Base-by-base conservation (phyloP, 2,888 invertebrate genomes). In the Callimorpha dominula region DNA sequence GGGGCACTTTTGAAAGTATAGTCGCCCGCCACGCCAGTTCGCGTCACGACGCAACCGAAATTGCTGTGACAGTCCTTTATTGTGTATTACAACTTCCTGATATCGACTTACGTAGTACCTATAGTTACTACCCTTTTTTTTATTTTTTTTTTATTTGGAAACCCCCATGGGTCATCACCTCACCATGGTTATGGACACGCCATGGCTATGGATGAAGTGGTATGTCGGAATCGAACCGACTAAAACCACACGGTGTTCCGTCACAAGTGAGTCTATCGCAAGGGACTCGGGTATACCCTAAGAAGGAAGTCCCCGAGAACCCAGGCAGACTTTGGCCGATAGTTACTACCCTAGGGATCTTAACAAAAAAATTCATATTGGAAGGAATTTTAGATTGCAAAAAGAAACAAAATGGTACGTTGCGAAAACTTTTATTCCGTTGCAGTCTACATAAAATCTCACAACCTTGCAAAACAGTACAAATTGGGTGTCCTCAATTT, bases 1-100 rank as follows among this genome's bases (percentile, higher is more conserved):
- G 93, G 95, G 95, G 91, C 95, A 95, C 89, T 94, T 95, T 95
- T 92, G 95, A 95, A 95, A 95, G 95, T 95, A 91, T 86, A 89
- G 86, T 84, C 89, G 86, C 82, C 79, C 78, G 81, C 72, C 70
- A 74, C 77, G 77, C 78, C 78, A 75, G 73, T 76, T 83, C 79
- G 84, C 81, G 84, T 78, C 82, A 80, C 86, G 79, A 85, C 86
- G 78, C 80, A 77, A 86, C 90, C 89, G 86, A 92, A 93, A 92
- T 92, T 88, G 87, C 88, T 88, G 87, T 91, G 87, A 14, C 88
- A 88, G 88, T 91, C 90, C 91, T 92, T 92, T 90, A 89, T 90
- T 89, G 89, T 89, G 79, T 77, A 80, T 83, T 83, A 84, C 82
- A 83, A 81, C 82, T 81, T 78, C 82, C 78, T 81, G 79, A 82